Conservation (phyloP, 2,113 vertebrate species). For the Alexandromys fortis region DNA sequence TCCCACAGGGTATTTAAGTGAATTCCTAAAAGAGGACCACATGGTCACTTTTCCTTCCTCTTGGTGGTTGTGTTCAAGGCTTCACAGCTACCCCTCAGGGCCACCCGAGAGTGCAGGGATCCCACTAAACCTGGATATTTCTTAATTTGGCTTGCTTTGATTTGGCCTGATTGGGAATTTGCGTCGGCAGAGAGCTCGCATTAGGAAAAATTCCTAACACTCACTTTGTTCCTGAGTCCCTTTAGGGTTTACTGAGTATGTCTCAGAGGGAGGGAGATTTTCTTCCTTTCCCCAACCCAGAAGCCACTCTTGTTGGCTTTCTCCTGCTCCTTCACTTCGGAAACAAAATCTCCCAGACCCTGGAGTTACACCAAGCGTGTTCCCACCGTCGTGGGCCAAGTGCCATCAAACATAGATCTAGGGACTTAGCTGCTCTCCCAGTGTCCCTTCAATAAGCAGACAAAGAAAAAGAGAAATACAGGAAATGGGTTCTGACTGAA, state of each 20-base stretch:
- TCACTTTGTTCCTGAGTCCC: background rate
- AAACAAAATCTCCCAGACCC: background rate
- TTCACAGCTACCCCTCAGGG: too few relatives aligned
- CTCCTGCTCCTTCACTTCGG: background rate
- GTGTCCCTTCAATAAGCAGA: background rate
- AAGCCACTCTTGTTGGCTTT: background rate
- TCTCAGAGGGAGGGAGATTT: accelerated
- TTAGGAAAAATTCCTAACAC: background rate
- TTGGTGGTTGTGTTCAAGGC: too few relatives aligned
- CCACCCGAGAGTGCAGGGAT: too few relatives aligned
- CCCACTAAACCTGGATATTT: too few relatives aligned
- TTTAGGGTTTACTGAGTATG: background rate
- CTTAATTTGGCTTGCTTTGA: too few relatives aligned
- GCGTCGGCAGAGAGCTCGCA: too few relatives aligned
- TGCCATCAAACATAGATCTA: background rate
- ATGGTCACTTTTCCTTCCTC: too few relatives aligned
- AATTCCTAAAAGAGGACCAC: too few relatives aligned
- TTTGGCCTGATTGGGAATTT: too few relatives aligned
- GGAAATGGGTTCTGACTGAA: background rate
- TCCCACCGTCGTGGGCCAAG: background rate
- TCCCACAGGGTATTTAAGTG: too few relatives aligned
- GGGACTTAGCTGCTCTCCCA: background rate
- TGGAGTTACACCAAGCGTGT: background rate
- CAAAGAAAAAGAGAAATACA: background rate
- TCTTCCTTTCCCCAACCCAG: background rate